Evolutionary conservation across 1,140 invertebrate genomes (phyloP).

Genomic region (Pseudomyrmex flavicornis): DNA sequence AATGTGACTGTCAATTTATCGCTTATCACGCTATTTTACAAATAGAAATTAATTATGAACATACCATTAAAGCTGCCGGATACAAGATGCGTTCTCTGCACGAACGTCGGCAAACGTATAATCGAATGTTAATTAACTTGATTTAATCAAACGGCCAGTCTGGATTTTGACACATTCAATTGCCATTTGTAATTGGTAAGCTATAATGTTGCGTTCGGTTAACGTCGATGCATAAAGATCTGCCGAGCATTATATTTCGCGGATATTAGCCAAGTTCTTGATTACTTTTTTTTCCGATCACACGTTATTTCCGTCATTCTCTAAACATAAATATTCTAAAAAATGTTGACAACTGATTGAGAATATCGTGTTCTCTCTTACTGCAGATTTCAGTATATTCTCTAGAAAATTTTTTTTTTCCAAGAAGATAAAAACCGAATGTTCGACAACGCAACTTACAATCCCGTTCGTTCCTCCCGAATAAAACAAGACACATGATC

Average conservation of each 20-base stretch:
- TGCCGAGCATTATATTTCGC: constrained; percentile 17
- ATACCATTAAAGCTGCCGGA: neutral
- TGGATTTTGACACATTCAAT: constrained; percentile 23
- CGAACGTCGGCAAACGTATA: neutral
- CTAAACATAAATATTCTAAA: neutral
- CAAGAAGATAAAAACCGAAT: neutral
- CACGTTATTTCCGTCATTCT: neutral
- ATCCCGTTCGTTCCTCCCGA: neutral
- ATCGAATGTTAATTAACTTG: constrained; percentile 38
- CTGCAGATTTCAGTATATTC: too few relatives aligned
- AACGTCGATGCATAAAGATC: neutral
- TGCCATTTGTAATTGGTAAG: neutral
- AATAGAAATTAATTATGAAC: constrained; percentile 45
- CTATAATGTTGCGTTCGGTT: neutral
- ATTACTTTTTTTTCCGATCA: neutral
- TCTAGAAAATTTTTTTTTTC: too few relatives aligned
- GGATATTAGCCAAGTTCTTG: neutral
- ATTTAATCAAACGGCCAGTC: constrained; percentile 20
- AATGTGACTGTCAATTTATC: constrained; percentile 33
- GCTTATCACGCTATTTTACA: constrained; percentile 23
- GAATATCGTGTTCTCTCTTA: neutral
- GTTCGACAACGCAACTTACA: neutral
- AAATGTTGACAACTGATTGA: neutral
- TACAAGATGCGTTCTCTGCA: constrained; percentile 19
- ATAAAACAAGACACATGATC: constrained; percentile 15